phyloP scores from a whole-genome alignment of 2,888 invertebrate genomes.

The Entomobrya multifasciata region DNA sequence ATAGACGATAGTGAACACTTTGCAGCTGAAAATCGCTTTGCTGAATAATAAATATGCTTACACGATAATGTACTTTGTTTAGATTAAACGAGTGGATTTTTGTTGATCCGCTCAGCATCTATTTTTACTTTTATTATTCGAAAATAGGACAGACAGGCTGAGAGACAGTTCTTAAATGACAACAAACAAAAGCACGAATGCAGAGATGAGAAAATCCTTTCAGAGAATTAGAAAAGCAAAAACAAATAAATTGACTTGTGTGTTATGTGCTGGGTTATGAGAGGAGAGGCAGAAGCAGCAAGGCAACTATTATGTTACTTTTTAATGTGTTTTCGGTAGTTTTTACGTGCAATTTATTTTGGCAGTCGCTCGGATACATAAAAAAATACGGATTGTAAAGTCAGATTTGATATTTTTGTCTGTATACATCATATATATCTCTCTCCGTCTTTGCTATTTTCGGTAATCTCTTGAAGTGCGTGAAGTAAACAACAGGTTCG shows the following conservation, averaged over 20 bases:
- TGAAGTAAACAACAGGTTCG: too few relatives aligned
- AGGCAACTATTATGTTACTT: not conserved
- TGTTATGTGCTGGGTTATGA: not conserved
- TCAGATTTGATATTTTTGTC: too few relatives aligned
- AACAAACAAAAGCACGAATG: not conserved
- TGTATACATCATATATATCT: too few relatives aligned
- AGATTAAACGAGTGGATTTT: conserved; percentile 1
- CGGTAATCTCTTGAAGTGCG: too few relatives aligned
- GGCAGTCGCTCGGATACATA: not conserved
- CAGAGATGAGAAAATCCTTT: conserved; percentile 3
- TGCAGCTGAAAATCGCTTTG: not conserved
- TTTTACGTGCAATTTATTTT: not conserved
- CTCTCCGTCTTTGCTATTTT: too few relatives aligned
- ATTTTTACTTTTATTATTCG: not conserved
- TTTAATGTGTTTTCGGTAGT: not conserved
- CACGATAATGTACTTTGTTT: not conserved
- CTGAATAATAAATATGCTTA: not conserved
- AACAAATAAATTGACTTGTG: not conserved
- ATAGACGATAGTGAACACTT: not conserved
- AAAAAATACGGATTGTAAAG: not conserved
- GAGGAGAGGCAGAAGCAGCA: not conserved
- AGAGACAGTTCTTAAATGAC: not conserved
- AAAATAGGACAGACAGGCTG: not conserved
- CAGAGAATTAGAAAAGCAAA: conserved; percentile 13
- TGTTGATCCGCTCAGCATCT: not conserved